Percentiles rank a stretch among this genome's conserved stretches.
Evolutionary conservation across 2,888 invertebrate genomes (phyloP).

Genomic region (Conchocele bisecta): DNA sequence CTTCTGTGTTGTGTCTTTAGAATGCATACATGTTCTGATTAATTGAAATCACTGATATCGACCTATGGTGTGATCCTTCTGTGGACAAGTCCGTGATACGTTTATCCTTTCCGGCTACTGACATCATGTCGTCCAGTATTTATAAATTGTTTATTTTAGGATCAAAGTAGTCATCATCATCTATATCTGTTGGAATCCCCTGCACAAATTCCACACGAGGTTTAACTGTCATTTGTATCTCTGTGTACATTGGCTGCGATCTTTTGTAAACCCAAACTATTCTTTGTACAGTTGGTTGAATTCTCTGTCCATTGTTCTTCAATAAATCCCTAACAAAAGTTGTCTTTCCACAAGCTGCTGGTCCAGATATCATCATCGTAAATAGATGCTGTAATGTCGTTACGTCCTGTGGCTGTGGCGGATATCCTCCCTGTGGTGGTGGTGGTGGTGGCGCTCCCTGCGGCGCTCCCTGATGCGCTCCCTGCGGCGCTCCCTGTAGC

Average conservation of each 20-base stretch:
- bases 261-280: conserved; percentile 48
- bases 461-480: no score
- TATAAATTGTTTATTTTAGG: conserved; percentile 20
- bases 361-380: no score
- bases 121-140: conserved; percentile 42
- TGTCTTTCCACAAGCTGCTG: conserved; percentile 8
- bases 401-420: no score
- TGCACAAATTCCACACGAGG: conserved; percentile 41
- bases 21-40: no score
- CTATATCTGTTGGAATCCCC: conserved; percentile 39
- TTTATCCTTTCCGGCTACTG: conserved; percentile 18
- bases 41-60: no score
- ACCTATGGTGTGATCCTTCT: no score
- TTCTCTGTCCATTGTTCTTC: conserved; percentile 5
- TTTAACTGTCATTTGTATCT: conserved; percentile 14
- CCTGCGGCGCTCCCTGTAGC: no score
- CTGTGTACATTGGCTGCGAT: conserved; percentile 33
- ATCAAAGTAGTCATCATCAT: conserved; percentile 35
- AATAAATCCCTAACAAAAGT: no score
- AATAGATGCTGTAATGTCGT: no score
- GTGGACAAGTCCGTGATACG: conserved; percentile 34
- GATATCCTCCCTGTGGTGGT: no score
- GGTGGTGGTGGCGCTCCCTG: no score
- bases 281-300: conserved; percentile 41
- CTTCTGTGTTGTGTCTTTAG: no score